Base-by-base conservation (phyloP, 2,888 invertebrate genomes). In the Synergus gifuensis region DNA sequence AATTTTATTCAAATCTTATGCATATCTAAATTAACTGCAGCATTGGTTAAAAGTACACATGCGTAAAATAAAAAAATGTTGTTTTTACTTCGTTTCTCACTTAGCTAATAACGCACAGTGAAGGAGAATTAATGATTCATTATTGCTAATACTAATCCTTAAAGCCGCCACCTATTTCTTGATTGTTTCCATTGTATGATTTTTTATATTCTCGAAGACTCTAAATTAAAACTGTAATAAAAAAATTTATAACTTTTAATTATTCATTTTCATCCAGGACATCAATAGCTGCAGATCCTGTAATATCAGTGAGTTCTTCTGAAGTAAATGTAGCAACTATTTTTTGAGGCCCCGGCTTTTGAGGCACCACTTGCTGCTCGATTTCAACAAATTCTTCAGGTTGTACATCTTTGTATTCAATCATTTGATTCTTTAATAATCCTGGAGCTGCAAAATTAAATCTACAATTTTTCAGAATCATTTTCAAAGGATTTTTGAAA, bases 241-340 rank as follows among this genome's bases (percentile, higher is more conserved):
- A 36, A 36, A 36, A 36, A 36, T 36, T 0, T 36, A 5, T 36
- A 36, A 36, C 36, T 36, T 36, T 36, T 36, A n/a, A 22, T 60
- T 12, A 60, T 22, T 60, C 60, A 11, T 60, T 60, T 12, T 22
- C 18, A 12, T 60, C 60, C 9, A 60, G 11, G 1, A 96, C 95
- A 78, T 95, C 94, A 1, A 94, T 93, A 67, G 93, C 93, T 22
- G 94, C 94, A 0, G 95, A 95, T 58, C 96, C 96, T 8, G 93
- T 94, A 81, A 97, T 94, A 87, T 96, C 96, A 78, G 94, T 93
- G 12, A 97, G 92, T 88, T 96, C 94, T 44, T 92, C 94, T 0
- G 96, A 96, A 76, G 94, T 94, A 92, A 96, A 96, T 16, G 95
- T 95, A 0, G 95, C 96, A 14, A 96, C 94, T 79, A 96, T 93